Evolutionary conservation across 2,113 vertebrate species (phyloP).

Genomic region (Python bivittatus): DNA sequence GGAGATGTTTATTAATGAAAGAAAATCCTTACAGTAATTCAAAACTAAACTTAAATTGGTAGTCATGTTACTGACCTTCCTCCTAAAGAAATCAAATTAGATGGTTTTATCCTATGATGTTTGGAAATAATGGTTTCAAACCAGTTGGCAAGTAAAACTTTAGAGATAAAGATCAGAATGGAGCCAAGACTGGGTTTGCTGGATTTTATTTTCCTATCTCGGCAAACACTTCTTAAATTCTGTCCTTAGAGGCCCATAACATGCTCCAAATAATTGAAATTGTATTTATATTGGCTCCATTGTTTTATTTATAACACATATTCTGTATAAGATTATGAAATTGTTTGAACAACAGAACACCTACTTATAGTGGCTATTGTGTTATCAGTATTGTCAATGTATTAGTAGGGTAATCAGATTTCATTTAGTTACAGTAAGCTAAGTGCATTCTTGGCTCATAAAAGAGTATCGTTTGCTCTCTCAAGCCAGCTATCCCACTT

Average conservation of each 20-base stretch:
- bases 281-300: constrained; percentile 20
- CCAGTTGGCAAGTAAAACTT: constrained; percentile 61
- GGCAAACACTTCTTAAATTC: constrained; percentile 47
- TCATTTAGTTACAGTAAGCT: constrained; percentile 89
- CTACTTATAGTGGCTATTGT: constrained; percentile 75
- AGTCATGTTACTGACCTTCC: constrained; percentile 40
- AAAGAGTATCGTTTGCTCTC: constrained; percentile 78
- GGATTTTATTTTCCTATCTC: constrained; percentile 47
- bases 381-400: constrained; percentile 79
- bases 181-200: constrained; percentile 48
- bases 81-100: constrained; percentile 51
- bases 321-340: constrained; percentile 67
- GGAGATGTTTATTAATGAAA: constrained; percentile 44
- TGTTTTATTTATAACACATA: constrained; percentile 41
- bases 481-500: constrained; percentile 94
- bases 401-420: constrained; percentile 85
- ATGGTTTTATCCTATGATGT: constrained; percentile 46
- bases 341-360: constrained; percentile 68
- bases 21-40: constrained; percentile 39
- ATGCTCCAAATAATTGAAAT: constrained; percentile 9
- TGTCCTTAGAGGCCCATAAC: constrained; percentile 18
- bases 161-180: constrained; percentile 53
- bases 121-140: constrained; percentile 51
- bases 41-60: constrained; percentile 46
- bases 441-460: constrained; percentile 98